Evolutionary conservation across 2,888 invertebrate species (phyloP), one percentile per base, ranked within the genome.

Genomic region (Amphipoea lucens): DNA sequence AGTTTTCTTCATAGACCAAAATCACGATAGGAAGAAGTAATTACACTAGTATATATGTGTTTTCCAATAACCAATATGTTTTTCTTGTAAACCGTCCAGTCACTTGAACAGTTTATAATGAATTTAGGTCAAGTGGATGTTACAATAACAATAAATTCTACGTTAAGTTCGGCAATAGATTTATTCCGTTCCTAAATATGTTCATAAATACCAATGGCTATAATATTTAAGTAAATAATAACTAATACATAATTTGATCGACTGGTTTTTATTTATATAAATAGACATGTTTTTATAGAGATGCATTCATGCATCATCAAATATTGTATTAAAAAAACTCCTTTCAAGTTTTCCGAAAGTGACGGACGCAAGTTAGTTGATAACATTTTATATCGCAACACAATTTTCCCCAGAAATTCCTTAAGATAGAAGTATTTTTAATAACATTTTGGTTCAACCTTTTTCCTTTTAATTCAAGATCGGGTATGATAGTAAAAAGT

Each of bases 401-500:
- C n/a, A 54, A 4, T 57, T 67, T 48, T 17, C 1, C 17, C 3
- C 29, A 20, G 29, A 51, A 62, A 62, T 23, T 77, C 40, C 12
- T 42, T 42, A 45, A 77, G 54, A 48, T 23, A 23, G 36, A 14
- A 68, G 14, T 36, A n/a, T 48, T 69, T 68, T 62, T 54, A 42
- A 74, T 48, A 69, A 48, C 11, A 69, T 29, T 40, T 36, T 4
- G n/a, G n/a, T 48, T 12, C 12, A 70, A 17, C 23, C 23, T 29
- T 67, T 63, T 74, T 81, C 54, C 20, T 72, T 51, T 57, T 75
- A 48, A 57, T 57, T 20, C 29, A 14, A 67, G 54, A 68, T 63
- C 29, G 75, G 57, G 23, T 48, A 72, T 9, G 67, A 40, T 70
- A 36, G 45, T 82, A 82, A 74, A 82, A 82, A 82, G 74, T 82